Evolutionary conservation across 2,113 vertebrate species (phyloP).

Genomic region (Erinaceus europaeus): DNA sequence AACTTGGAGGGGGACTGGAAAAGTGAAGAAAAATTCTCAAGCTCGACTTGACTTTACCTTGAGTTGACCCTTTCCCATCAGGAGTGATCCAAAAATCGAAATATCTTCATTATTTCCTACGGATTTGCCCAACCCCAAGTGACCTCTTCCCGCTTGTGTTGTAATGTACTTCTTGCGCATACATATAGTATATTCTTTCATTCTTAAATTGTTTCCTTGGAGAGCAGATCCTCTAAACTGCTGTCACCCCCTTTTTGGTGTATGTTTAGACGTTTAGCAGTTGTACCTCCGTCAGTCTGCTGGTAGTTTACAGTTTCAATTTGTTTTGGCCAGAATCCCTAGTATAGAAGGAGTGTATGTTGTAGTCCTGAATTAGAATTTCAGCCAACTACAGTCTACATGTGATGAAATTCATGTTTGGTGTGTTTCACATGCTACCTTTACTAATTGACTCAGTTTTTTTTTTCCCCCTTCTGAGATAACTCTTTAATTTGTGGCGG

Average conservation of each 20-base stretch:
- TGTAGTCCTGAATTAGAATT: constrained; percentile 22
- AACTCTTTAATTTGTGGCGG: no score
- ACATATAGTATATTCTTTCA: background rate
- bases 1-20: background rate
- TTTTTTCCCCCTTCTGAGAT: constrained; percentile 1
- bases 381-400: background rate
- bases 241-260: background rate
- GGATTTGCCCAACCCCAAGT: background rate
- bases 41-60: constrained; percentile 26
- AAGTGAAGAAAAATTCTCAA: background rate
- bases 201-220: background rate
- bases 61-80: constrained; percentile 10
- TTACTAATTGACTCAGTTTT: background rate
- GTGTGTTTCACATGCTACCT: background rate
- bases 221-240: background rate
- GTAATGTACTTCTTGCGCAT: background rate
- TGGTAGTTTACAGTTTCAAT: constrained; percentile 22
- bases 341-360: constrained; percentile 1
- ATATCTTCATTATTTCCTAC: background rate
- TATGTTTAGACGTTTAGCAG: background rate
- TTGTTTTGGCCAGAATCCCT: constrained; percentile 32
- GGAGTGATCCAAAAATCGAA: background rate
- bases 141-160: background rate
- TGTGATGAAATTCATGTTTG: constrained; percentile 17
- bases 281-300: background rate